Conservation (phyloP, 2,888 invertebrate species). For the Stegophylla sp. region DNA sequence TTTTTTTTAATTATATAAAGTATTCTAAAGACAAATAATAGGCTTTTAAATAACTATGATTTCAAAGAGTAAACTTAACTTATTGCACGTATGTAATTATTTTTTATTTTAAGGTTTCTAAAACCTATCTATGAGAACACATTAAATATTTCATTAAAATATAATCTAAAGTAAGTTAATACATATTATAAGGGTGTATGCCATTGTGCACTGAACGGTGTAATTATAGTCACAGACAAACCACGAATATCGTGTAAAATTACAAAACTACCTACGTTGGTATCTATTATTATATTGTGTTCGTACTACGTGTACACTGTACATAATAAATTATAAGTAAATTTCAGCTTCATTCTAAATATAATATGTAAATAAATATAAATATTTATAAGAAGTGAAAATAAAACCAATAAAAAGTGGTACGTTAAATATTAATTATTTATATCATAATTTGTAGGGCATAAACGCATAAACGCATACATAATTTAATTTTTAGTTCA, state of each 20-base stretch:
- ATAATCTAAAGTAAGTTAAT: no score
- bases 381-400: slow-evolving; percentile 6
- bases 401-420: slow-evolving; percentile 24
- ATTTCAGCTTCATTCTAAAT: background rate
- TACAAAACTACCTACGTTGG: background rate
- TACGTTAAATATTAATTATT: slow-evolving; percentile 13
- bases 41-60: no score
- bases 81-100: background rate
- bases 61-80: background rate
- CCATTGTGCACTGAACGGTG: no score
- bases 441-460: background rate
- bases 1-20: no score
- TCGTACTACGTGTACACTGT: background rate
- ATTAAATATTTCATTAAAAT: background rate
- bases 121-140: slow-evolving; percentile 23
- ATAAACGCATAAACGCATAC: slow-evolving; percentile 3
- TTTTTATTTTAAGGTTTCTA: slow-evolving; percentile 32
- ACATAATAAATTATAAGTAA: no score
- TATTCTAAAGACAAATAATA: no score
- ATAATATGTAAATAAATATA: background rate
- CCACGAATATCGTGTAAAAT: background rate
- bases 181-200: no score
- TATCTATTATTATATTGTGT: background rate
- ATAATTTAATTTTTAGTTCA: background rate
- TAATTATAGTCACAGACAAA: no score